Conservation (phyloP, 2,888 invertebrate species). For the Eupithecia inturbata region DNA sequence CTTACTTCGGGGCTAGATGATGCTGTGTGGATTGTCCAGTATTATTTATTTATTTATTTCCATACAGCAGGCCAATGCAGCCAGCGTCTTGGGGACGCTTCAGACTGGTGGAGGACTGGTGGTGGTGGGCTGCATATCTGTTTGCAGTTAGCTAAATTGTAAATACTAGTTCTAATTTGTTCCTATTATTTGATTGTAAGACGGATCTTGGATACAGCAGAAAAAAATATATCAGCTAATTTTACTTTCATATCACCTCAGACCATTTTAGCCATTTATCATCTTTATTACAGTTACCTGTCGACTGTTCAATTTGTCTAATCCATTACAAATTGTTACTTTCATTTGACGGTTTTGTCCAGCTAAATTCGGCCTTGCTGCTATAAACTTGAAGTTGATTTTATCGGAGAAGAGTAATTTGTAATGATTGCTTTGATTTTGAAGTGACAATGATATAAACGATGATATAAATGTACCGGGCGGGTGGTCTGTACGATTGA, state of each 20-base stretch:
- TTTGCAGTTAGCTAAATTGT: too few relatives aligned
- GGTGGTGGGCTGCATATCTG: too few relatives aligned
- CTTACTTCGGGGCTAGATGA: too few relatives aligned
- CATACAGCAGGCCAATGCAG: too few relatives aligned
- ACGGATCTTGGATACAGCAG: neutral
- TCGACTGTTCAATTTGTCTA: conserved; percentile 30
- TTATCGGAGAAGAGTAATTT: conserved; percentile 10
- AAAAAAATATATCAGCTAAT: neutral
- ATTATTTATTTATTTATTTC: too few relatives aligned
- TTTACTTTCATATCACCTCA: conserved; percentile 25
- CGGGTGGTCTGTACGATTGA: conserved; percentile 67
- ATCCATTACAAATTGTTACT: conserved; percentile 36
- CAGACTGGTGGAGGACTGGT: too few relatives aligned
- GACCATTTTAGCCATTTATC: conserved; percentile 25
- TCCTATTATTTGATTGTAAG: too few relatives aligned
- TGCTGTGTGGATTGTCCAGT: too few relatives aligned
- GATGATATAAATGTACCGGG: conserved; percentile 57
- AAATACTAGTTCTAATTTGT: too few relatives aligned
- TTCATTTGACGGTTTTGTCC: conserved; percentile 25
- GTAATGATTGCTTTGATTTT: conserved; percentile 43
- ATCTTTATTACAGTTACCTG: conserved; percentile 31
- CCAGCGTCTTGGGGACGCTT: too few relatives aligned
- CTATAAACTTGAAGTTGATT: conserved; percentile 16
- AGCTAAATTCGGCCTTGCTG: conserved; percentile 22
- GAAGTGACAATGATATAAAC: conserved; percentile 72